These are phyloP conservation scores for Campoplex capitator DNA, from an alignment of 2,888 invertebrate genomes.

Conservation along the genomic window DNA sequence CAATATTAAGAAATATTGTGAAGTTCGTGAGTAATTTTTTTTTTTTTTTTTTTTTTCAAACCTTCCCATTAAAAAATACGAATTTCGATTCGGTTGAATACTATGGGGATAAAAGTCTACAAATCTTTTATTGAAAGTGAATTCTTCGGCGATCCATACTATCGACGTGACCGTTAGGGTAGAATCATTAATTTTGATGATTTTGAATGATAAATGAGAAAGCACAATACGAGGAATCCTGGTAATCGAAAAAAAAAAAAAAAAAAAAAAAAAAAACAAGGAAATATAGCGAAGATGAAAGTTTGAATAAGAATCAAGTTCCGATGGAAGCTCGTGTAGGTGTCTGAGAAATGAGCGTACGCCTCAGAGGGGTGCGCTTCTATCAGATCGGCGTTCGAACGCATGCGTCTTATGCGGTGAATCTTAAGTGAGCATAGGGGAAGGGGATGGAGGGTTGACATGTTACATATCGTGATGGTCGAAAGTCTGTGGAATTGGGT, in stretches of 20 bases:
- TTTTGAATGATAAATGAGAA: neutral
- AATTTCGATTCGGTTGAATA: neutral
- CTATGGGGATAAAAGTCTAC: neutral
- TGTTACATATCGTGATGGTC: conserved; percentile 38
- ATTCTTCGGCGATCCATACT: neutral
- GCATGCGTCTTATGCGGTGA: conserved; percentile 59
- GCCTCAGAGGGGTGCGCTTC: conserved; percentile 11
- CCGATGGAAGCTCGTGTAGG: neutral
- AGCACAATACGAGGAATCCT: too few relatives aligned
- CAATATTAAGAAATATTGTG: too few relatives aligned
- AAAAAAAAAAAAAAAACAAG: neutral
- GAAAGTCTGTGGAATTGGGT: conserved; percentile 38
- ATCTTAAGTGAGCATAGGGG: conserved; percentile 25
- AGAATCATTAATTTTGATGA: neutral
- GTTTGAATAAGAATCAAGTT: conserved; percentile 1
- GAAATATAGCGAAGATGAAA: neutral
- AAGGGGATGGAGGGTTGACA: neutral
- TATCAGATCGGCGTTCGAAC: conserved; percentile 43
- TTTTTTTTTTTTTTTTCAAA: too few relatives aligned
- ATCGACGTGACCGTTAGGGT: neutral
- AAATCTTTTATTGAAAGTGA: neutral
- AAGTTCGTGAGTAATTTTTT: too few relatives aligned
- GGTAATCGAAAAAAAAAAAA: neutral
- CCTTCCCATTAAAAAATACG: neutral
- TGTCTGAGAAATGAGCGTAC: neutral